A percentile compares a stretch with the other conserved stretches of the same genome.
These are phyloP conservation scores for Charanyca ferruginea DNA, from an alignment of 2,888 invertebrate species.

Conservation along the genomic window DNA sequence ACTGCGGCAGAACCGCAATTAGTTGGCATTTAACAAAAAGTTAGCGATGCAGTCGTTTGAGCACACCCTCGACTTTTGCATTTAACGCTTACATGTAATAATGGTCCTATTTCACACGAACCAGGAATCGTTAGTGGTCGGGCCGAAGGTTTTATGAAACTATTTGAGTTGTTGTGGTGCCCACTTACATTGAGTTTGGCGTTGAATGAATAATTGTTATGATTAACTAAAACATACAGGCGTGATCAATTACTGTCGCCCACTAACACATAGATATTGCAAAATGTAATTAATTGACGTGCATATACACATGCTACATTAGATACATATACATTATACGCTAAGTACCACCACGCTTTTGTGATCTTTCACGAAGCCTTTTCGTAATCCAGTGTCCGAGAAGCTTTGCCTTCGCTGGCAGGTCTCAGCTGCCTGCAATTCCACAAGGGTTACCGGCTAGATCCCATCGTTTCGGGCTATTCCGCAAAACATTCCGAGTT, in stretches of 20 bases:
- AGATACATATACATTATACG: background rate
- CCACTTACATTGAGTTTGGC: constrained; percentile 1
- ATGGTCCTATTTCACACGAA: constrained; percentile 47
- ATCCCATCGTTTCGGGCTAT: constrained; percentile 68
- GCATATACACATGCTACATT: background rate
- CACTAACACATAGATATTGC: background rate
- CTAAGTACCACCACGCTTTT: background rate
- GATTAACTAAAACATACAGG: constrained; percentile 4
- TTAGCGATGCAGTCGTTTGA: constrained; percentile 37
- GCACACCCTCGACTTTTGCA: constrained; percentile 39
- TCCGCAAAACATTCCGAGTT: constrained; percentile 75
- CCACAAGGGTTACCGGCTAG: constrained; percentile 66
- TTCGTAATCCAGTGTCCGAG: constrained; percentile 67
- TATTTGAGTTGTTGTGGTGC: constrained; percentile 19
- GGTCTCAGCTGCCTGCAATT: constrained; percentile 74
- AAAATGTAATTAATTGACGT: background rate
- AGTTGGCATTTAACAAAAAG: constrained; percentile 51
- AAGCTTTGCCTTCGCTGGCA: constrained; percentile 59
- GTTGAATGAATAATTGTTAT: background rate
- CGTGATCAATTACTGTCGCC: background rate
- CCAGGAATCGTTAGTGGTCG: constrained; percentile 49
- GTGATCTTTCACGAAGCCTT: constrained; percentile 43
- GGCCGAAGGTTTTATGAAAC: constrained; percentile 44
- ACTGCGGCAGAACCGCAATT: constrained; percentile 41
- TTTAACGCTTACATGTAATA: constrained; percentile 60